These are phyloP conservation scores for Drosophila algonquin DNA, from an alignment of 2,888 invertebrate species.

Conservation along the genomic window DNA sequence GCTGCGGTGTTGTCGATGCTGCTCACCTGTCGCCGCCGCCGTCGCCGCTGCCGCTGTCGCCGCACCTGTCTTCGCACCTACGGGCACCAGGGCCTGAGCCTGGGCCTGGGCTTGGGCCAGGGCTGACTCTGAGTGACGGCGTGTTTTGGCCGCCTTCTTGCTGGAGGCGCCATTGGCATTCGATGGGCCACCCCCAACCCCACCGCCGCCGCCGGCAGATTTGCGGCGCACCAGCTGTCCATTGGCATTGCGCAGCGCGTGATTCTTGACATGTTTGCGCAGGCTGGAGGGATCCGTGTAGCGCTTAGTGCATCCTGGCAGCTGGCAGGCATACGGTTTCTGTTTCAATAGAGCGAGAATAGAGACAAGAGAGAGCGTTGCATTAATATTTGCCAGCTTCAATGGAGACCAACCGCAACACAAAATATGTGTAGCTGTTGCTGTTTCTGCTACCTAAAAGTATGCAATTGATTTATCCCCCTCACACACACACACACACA, in stretches of 20 bases:
- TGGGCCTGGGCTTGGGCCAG: slow-evolving; percentile 32
- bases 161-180: slow-evolving; percentile 18
- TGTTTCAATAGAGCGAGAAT: slow-evolving; percentile 81
- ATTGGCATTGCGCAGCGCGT: slow-evolving; percentile 84
- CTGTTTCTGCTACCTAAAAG: slow-evolving; percentile 45
- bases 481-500: slow-evolving; percentile 14
- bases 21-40: slow-evolving; percentile 41
- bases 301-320: slow-evolving; percentile 93
- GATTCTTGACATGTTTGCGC: slow-evolving; percentile 96
- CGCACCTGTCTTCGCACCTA: slow-evolving; percentile 21
- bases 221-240: slow-evolving; percentile 81
- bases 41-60: slow-evolving; percentile 49
- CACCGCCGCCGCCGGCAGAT: slow-evolving; percentile 68
- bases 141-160: slow-evolving; percentile 66
- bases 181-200: slow-evolving; percentile 15
- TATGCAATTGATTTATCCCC: slow-evolving; percentile 58
- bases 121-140: slow-evolving; percentile 82
- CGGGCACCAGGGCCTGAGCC: slow-evolving; percentile 11
- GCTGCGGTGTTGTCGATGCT: slow-evolving; percentile 71
- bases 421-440: slow-evolving; percentile 7
- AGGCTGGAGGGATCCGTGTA: slow-evolving; percentile 97
- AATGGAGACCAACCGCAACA: slow-evolving; percentile 29
- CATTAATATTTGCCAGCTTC: slow-evolving; percentile 41
- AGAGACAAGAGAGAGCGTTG: slow-evolving; percentile 6
- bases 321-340: slow-evolving; percentile 97